Evolutionary conservation across 2,797 vertebrate species (phyloP).

Genomic region (Caiman crocodilus): DNA sequence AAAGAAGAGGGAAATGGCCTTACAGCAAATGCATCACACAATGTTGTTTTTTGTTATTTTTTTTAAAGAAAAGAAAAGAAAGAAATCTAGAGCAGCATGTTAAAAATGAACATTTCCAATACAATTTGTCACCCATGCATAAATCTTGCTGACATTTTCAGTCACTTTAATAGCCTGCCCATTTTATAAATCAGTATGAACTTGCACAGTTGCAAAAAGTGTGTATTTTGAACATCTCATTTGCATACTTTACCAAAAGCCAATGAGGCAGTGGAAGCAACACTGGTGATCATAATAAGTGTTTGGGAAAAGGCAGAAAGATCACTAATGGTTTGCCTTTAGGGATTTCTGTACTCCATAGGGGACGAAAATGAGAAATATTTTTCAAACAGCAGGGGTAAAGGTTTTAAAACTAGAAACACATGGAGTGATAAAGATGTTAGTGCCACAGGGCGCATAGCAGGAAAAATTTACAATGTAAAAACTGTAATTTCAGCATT

Average conservation of each 20-base stretch:
- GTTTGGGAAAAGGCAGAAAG: conserved; percentile 99
- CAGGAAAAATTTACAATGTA: conserved; percentile 93
- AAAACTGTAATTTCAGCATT: conserved; percentile 99
- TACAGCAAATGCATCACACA: conserved; percentile 77
- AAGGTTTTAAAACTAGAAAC: conserved; percentile 99
- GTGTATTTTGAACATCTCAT: conserved; percentile 99
- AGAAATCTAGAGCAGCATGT: conserved; percentile 77
- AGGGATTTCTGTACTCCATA: conserved; percentile 99
- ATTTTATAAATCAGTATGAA: conserved; percentile 99
- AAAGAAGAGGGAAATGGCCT: conserved; percentile 72
- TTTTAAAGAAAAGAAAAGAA: conserved; percentile 10
- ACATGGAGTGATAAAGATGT: conserved; percentile 99
- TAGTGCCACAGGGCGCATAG: conserved; percentile 98
- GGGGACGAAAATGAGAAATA: conserved; percentile 99
- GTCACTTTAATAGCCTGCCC: conserved; percentile 97
- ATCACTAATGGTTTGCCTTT: conserved; percentile 99
- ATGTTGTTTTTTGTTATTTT: conserved; percentile 59
- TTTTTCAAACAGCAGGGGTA: conserved; percentile 99
- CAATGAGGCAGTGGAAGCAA: conserved; percentile 99
- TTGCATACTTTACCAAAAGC: conserved; percentile 99
- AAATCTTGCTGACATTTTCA: conserved; percentile 99
- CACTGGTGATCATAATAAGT: conserved; percentile 99
- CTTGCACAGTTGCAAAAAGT: conserved; percentile 99
- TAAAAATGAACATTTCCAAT: conserved; percentile 91
- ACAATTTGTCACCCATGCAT: conserved; percentile 99